Base-by-base conservation (phyloP, 1,140 invertebrate species). In the Drosophila carrolli region DNA sequence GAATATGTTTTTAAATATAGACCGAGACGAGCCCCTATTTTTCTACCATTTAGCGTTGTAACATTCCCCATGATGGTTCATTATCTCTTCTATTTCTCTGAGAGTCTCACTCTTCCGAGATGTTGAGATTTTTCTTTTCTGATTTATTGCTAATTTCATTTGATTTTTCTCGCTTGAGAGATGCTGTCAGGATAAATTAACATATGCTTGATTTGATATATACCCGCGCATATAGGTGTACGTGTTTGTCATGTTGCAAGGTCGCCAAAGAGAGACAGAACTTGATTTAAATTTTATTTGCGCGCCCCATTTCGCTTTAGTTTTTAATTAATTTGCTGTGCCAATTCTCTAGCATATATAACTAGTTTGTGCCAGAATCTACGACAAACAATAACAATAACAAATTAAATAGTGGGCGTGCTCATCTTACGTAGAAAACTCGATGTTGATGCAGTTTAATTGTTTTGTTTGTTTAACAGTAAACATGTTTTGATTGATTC, bases 391-490 rank as follows among this genome's bases (percentile, higher is more conserved):
- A 55, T 23, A 62, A 35, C 44, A 79, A 71, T 14, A 75, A 78
- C 58, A 79, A 78, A 55, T 56, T 43, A 65, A 68, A 81, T 74
- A 54, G 84, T 73, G 84, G 83, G 83, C 83, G 83, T 86, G 83
- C 79, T 61, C 37, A 19, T 48, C 43, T 46, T 75, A 78, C 81
- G 29, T 32, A 57, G 38, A 53, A 23, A 54, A 75, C 35, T n/a
- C 50, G 62, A 57, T 66, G 79, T 35, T 62, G 62, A 44, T 53
- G 79, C 72, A 68, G 71, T 76, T 63, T 83, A 86, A 86, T 86
- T 86, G 84, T 73, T 86, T 88, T 86, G 83, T 86, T 86, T 68
- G 56, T 51, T 57, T 40, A 32, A 14, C 37, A 67, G 83, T 80
- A 68, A 85, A 81, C 74, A 68, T 58, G 50, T 59, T 68, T 77